phyloP scores from a whole-genome alignment of 37 sponge, comb jelly and placozoan genomes.

The Aphrocallistes beatrix region DNA sequence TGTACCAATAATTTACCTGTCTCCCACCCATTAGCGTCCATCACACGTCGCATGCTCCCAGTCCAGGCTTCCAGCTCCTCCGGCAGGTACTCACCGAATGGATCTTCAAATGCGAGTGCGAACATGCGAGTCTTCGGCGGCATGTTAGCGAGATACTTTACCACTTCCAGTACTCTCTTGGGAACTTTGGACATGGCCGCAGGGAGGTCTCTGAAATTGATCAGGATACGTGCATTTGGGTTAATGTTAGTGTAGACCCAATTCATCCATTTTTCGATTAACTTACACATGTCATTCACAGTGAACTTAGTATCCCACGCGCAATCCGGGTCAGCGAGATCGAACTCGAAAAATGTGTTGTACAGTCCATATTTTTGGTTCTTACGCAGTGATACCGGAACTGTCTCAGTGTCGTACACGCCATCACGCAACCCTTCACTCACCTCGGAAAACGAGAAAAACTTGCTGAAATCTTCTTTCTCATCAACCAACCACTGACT shows the following conservation, averaged over 20 bases:
- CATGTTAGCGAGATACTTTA: slow-evolving; percentile 35
- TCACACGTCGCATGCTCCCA: slow-evolving; percentile 32
- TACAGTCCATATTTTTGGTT: slow-evolving; percentile 39
- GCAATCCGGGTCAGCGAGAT: slow-evolving; percentile 25
- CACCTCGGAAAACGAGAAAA: slow-evolving; percentile 60
- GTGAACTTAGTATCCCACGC: slow-evolving; percentile 45
- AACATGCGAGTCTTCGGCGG: slow-evolving; percentile 36
- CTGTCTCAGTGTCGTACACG: slow-evolving; percentile 29
- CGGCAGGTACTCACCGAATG: slow-evolving; percentile 56
- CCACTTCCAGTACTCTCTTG: slow-evolving; percentile 38
- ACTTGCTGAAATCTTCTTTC: slow-evolving; percentile 35
- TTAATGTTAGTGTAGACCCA: slow-evolving; percentile 32
- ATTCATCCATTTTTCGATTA: slow-evolving; percentile 35
- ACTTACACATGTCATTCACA: slow-evolving; percentile 35
- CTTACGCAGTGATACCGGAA: slow-evolving; percentile 45
- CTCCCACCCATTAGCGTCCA: slow-evolving; percentile 52
- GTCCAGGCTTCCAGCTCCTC: slow-evolving; percentile 70
- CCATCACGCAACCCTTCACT: slow-evolving; percentile 27
- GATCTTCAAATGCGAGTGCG: slow-evolving; percentile 61
- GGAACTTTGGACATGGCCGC: slow-evolving; percentile 40
- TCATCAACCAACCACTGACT: slow-evolving; percentile 26
- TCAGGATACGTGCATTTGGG: slow-evolving; percentile 31
- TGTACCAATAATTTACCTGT: slow-evolving; percentile 46
- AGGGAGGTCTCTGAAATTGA: slow-evolving; percentile 64
- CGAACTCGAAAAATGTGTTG: slow-evolving; percentile 57